Evolutionary conservation across 2,797 vertebrate species (phyloP).

Genomic region (Silurus lanzhouensis): DNA sequence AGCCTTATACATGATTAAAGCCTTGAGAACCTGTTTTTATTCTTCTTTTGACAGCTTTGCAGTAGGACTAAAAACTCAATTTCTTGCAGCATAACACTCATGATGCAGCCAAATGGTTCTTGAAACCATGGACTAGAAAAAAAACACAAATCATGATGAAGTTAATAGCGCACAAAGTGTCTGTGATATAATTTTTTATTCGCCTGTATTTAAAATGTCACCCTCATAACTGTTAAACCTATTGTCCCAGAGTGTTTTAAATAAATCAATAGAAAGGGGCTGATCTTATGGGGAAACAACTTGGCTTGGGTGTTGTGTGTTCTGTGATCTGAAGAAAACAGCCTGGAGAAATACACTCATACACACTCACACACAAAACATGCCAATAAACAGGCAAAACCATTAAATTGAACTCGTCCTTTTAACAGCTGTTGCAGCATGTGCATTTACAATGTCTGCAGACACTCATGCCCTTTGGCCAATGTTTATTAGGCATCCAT

Average conservation of each 20-base stretch:
- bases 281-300: constrained; percentile 45
- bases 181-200: constrained; percentile 54
- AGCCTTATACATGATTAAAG: constrained; percentile 12
- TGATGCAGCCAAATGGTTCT: constrained; percentile 13
- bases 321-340: constrained; percentile 34
- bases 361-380: background rate
- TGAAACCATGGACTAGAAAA: background rate
- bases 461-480: constrained; percentile 38
- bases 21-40: background rate
- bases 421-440: constrained; percentile 19
- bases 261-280: constrained; percentile 46
- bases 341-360: background rate
- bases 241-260: constrained; percentile 37
- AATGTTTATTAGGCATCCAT: constrained; percentile 43
- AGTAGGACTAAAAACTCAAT: background rate
- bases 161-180: constrained; percentile 30
- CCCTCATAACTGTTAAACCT: constrained; percentile 48
- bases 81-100: constrained; percentile 7
- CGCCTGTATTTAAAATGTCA: constrained; percentile 47
- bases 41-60: background rate
- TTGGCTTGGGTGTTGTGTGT: constrained; percentile 16
- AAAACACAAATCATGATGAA: constrained; percentile 32
- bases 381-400: constrained; percentile 22
- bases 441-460: constrained; percentile 31
- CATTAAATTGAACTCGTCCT: background rate